phyloP scores from a whole-genome alignment of 1,140 invertebrate genomes.

The Dendroctonus ponderosae region DNA sequence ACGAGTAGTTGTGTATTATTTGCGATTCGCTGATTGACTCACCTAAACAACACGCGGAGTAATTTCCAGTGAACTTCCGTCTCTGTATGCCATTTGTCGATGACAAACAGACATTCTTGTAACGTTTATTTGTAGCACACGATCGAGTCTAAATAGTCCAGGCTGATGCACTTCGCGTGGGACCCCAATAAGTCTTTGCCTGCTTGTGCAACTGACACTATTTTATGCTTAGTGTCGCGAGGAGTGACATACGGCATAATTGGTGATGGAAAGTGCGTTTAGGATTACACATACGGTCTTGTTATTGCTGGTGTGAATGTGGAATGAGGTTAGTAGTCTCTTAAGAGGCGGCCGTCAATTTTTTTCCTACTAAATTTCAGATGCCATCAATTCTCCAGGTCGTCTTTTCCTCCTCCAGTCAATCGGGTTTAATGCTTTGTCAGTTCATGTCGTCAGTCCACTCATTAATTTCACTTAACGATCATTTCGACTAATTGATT shows the following conservation, averaged over 20 bases:
- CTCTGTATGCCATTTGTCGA: too few relatives aligned
- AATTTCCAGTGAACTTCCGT: too few relatives aligned
- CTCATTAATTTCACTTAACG: neutral
- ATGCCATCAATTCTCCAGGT: neutral
- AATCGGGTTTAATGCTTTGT: neutral
- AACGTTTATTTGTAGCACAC: slow-evolving; percentile 9
- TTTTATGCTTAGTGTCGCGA: neutral
- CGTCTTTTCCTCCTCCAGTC: neutral
- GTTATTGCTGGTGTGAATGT: slow-evolving; percentile 25
- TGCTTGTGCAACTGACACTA: slow-evolving; percentile 21
- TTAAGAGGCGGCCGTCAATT: slow-evolving; percentile 7
- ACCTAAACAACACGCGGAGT: neutral
- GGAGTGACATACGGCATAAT: slow-evolving; percentile 13
- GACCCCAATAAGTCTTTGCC: slow-evolving; percentile 7
- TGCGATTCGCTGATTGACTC: slow-evolving; percentile 1
- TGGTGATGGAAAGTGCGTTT: slow-evolving; percentile 30
- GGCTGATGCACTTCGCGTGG: slow-evolving; percentile 7
- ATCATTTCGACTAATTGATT: neutral
- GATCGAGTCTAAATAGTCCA: slow-evolving; percentile 6
- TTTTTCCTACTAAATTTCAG: neutral
- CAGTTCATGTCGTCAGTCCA: neutral
- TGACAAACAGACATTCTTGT: neutral
- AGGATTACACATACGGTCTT: slow-evolving; percentile 26
- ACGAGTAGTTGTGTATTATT: slow-evolving; percentile 6
- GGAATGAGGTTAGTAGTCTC: slow-evolving; percentile 30